Conservation (phyloP, 2,113 vertebrate species). For the Megaceryle maxima region DNA sequence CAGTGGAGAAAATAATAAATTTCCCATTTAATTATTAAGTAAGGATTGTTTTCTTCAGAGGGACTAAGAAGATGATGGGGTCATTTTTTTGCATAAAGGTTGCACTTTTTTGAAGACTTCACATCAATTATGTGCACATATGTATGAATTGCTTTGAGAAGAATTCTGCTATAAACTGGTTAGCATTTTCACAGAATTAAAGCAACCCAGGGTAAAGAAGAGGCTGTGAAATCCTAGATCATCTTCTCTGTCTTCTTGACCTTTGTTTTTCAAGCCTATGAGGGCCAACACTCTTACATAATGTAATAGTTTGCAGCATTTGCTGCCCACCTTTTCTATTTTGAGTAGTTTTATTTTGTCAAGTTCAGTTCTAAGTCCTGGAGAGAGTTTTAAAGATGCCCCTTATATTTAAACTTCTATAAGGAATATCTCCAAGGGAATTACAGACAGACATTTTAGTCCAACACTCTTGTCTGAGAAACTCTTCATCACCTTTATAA, state of each 20-base stretch:
- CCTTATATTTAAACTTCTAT: not conserved
- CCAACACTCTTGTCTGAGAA: not conserved
- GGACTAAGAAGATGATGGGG: not conserved
- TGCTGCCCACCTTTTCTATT: not conserved
- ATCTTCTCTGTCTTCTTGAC: not conserved
- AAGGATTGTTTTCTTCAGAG: not conserved
- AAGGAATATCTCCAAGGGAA: not conserved
- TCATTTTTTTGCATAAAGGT: not conserved
- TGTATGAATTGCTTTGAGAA: not conserved
- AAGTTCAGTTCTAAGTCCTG: not conserved
- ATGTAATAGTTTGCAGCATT: not conserved
- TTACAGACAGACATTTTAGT: not conserved
- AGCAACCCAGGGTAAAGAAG: not conserved
- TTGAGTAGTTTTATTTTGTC: not conserved
- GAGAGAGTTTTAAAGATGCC: not conserved
- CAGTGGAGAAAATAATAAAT: not conserved
- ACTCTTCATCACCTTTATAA: not conserved
- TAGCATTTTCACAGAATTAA: not conserved
- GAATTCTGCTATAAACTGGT: not conserved
- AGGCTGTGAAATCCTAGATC: accelerated
- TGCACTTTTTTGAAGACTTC: not conserved
- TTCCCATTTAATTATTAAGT: not conserved
- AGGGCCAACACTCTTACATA: not conserved
- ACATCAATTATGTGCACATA: not conserved
- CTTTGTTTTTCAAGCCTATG: not conserved